Base-by-base conservation (phyloP, 2,797 vertebrate species). In the Ibycter americanus region DNA sequence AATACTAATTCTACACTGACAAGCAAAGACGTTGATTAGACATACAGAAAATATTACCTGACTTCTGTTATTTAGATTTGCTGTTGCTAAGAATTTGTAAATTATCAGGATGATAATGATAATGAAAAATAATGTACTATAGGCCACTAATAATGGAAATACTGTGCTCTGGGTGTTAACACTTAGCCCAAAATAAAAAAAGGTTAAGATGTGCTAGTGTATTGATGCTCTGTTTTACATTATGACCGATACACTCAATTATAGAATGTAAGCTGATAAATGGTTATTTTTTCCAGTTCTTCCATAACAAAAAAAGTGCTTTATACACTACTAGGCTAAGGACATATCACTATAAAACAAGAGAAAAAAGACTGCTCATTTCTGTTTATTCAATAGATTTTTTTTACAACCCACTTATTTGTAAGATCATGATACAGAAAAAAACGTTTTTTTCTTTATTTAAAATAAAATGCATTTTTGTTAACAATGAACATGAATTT, bases 241-340 rank as follows among this genome's bases (percentile, higher is more conserved):
- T 44, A 18, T 40, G 31, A 44, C 15, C 0, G 0, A 27, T 56
- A 56, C 8, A 32, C 3, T 47, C 18, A n/a, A 10, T 46, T 56
- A 26, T 38, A 32, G 55, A 73, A 78, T 51, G 5, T 26, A 73
- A 73, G 20, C 1, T 17, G 26, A 79, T 26, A 78, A 49, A 63
- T 55, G 5, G 2, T 5, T 8, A 0, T 32, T 47, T 68, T 87
- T 8, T 62, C 27, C 3, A 40, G 20, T 56, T 88, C 23, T 90
- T 42, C 34, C 7, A 14, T n/a, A 54, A 34, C 2, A 90, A 38
- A 54, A 86, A 70, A 38, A 13, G 4, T 58, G 4, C 8, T 42
- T 66, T 54, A 76, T 49, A 25, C 12, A 46, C 62, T 82, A 27
- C 15, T 66, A 70, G 6, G 34, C 6, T 66, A 80, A 83, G 15